These are phyloP conservation scores for Zoroaster sp. DNA, from an alignment of 53 echinoderm and acorn worm species.

Conservation along the genomic window DNA sequence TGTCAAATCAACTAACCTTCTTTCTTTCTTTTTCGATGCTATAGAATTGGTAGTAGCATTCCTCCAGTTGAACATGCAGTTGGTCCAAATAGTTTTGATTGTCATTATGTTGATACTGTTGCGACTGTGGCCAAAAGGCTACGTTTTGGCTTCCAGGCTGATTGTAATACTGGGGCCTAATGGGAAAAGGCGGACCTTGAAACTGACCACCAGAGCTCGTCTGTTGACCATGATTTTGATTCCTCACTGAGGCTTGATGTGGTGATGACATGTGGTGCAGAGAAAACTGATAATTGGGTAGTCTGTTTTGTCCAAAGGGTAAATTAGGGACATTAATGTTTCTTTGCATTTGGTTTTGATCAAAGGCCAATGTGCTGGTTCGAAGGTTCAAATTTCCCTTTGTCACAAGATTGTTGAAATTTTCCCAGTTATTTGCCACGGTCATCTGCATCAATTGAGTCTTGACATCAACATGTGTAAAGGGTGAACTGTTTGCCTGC, in stretches of 20 bases:
- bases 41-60: constrained; percentile 63
- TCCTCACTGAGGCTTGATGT: neutral
- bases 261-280: constrained; percentile 13
- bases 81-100: constrained; percentile 49
- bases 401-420: constrained; percentile 30
- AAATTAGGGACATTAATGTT: neutral
- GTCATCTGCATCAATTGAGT: constrained; percentile 38
- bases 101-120: constrained; percentile 18
- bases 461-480: neutral
- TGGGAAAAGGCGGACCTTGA: neutral
- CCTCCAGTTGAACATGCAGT: constrained; percentile 66
- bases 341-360: neutral
- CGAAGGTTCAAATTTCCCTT: constrained; percentile 39
- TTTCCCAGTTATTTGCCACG: neutral
- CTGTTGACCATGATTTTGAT: neutral
- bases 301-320: constrained; percentile 11
- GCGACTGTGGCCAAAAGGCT: constrained; percentile 14
- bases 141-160: neutral
- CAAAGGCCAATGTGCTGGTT: constrained; percentile 12
- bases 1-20: constrained; percentile 47
- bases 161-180: constrained; percentile 11
- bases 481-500: neutral
- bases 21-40: constrained; percentile 70
- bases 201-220: constrained; percentile 2
- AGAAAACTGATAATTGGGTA: constrained; percentile 27